These are phyloP conservation scores for Podargus strigoides DNA, from an alignment of 2,797 vertebrate species.

Conservation along the genomic window DNA sequence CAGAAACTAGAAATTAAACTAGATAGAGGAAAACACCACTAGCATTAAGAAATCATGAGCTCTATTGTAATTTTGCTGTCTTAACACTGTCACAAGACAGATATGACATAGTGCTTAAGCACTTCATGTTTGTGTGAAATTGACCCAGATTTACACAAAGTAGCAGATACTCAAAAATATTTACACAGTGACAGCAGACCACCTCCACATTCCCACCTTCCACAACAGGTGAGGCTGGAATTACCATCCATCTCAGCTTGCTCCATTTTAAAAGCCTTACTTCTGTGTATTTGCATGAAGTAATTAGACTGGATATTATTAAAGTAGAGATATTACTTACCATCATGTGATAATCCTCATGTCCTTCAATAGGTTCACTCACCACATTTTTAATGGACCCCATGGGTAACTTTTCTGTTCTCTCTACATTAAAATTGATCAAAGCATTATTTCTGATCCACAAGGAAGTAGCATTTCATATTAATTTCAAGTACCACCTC, in stretches of 20 bases:
- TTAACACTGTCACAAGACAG: neutral
- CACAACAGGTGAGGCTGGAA: neutral
- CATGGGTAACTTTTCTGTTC: conserved; percentile 99
- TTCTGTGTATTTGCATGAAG: neutral
- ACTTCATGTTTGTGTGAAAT: neutral
- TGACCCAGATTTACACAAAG: neutral
- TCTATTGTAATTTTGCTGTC: neutral
- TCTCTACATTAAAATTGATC: conserved; percentile 81
- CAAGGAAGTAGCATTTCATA: neutral
- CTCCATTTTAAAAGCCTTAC: neutral
- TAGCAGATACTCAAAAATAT: neutral
- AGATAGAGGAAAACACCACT: neutral
- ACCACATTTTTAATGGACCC: conserved; percentile 99
- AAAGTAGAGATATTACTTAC: conserved; percentile 71
- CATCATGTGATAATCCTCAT: conserved; percentile 99
- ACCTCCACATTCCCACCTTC: neutral
- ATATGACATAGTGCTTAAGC: neutral
- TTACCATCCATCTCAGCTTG: neutral
- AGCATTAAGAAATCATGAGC: neutral
- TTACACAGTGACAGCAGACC: neutral
- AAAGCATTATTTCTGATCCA: conserved; percentile 23
- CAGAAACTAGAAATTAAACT: neutral
- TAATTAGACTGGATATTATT: neutral
- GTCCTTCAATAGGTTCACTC: conserved; percentile 96
- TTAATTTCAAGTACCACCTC: neutral